Evolutionary conservation across 1,140 invertebrate genomes (phyloP).

Genomic region (Eufriesea mexicana): DNA sequence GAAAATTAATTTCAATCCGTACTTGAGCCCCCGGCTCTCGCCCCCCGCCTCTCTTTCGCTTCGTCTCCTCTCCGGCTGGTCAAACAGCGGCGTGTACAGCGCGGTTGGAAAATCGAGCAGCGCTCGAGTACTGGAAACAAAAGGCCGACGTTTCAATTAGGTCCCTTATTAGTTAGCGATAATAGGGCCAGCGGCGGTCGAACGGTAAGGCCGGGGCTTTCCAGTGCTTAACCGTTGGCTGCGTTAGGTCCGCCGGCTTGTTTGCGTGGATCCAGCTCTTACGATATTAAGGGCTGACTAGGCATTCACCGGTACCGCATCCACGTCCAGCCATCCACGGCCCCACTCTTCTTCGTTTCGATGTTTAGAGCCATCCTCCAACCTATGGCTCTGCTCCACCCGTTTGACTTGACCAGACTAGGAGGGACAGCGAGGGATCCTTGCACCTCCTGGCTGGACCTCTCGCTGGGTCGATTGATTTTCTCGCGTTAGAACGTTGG

Average conservation of each 20-base stretch:
- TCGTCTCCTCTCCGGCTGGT: constrained; percentile 31
- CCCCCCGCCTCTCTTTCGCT: neutral
- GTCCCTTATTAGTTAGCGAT: constrained; percentile 81
- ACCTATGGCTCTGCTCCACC: constrained; percentile 29
- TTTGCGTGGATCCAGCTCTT: constrained; percentile 80
- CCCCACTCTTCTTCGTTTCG: constrained; percentile 14
- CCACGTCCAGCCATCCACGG: constrained; percentile 36
- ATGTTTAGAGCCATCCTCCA: constrained; percentile 56
- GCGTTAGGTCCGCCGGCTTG: constrained; percentile 73
- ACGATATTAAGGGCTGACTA: constrained; percentile 82
- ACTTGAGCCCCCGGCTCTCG: constrained; percentile 22
- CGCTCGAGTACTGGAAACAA: constrained; percentile 73
- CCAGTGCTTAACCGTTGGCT: constrained; percentile 78
- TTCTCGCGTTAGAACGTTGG: constrained; percentile 63
- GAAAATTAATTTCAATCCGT: constrained; percentile 58
- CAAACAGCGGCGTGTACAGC: constrained; percentile 47
- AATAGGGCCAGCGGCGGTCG: constrained; percentile 75
- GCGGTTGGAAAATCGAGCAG: constrained; percentile 50
- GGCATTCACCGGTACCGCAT: constrained; percentile 70
- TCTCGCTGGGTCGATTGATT: constrained; percentile 76
- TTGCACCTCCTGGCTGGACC: constrained; percentile 30
- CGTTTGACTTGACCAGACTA: constrained; percentile 26
- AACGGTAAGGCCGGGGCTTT: constrained; percentile 67
- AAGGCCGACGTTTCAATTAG: constrained; percentile 80
- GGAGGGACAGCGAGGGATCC: constrained; percentile 18